A percentile compares a stretch with the other conserved stretches of the same genome.
phyloP scores from a whole-genome alignment of 2,113 vertebrate species.

The Myotis yumanensis region DNA sequence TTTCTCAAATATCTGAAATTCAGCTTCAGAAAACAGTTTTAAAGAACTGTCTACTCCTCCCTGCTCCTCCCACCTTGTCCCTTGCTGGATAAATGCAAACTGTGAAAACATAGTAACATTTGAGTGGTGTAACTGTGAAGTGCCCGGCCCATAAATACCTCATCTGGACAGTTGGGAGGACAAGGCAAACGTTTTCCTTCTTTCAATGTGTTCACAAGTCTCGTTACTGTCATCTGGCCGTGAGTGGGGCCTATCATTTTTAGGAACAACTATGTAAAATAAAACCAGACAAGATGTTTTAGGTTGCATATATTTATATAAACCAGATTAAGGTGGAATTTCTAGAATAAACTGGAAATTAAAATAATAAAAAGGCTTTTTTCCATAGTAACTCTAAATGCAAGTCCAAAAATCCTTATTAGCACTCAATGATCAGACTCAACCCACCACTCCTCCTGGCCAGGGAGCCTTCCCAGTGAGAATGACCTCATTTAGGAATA shows the following conservation, averaged over 20 bases:
- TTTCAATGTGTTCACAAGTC: slow-evolving; percentile 89
- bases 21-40: not conserved
- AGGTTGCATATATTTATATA: not conserved
- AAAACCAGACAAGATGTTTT: slow-evolving; percentile 32
- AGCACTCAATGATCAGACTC: not conserved
- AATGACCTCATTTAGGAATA: not conserved
- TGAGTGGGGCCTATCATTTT: slow-evolving; percentile 93
- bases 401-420: not conserved
- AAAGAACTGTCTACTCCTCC: not conserved
- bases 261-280: slow-evolving; percentile 88
- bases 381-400: not conserved
- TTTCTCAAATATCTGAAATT: not conserved
- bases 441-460: not conserved
- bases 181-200: slow-evolving; percentile 90
- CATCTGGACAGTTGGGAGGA: slow-evolving; percentile 88
- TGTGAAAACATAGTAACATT: not conserved
- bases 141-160: slow-evolving; percentile 80
- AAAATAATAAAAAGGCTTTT: not conserved
- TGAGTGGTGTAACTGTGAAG: not conserved
- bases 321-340: not conserved
- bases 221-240: slow-evolving; percentile 96
- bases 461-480: not conserved
- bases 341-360: not conserved
- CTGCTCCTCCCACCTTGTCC: not conserved
- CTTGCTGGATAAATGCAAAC: not conserved